These are phyloP conservation scores for Quadriops clusia DNA, from an alignment of 2,888 invertebrate genomes.

Conservation along the genomic window DNA sequence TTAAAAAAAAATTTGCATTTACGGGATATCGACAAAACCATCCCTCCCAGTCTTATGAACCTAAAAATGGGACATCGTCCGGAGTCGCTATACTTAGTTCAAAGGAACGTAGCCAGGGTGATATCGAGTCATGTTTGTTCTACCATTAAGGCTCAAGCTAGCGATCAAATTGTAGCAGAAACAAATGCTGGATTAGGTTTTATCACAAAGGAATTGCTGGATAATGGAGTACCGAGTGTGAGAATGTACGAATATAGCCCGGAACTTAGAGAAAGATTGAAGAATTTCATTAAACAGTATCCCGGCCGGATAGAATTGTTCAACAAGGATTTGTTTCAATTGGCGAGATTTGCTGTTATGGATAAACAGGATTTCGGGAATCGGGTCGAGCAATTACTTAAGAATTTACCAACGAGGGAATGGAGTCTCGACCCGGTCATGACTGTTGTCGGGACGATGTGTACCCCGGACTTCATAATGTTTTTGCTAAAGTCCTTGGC, in stretches of 20 bases:
- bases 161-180: conserved; percentile 43
- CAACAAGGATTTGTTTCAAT: conserved; percentile 45
- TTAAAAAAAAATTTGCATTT: too few relatives aligned
- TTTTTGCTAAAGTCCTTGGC: conserved; percentile 48
- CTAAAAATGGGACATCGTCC: too few relatives aligned
- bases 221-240: conserved; percentile 39
- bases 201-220: conserved; percentile 47
- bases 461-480: conserved; percentile 45
- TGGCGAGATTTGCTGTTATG: conserved; percentile 45
- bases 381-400: conserved; percentile 42
- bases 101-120: conserved; percentile 13
- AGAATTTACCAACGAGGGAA: conserved; percentile 36
- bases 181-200: conserved; percentile 58
- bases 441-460: conserved; percentile 48
- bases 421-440: conserved; percentile 43
- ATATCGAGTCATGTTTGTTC: conserved; percentile 16
- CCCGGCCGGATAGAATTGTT: conserved; percentile 38
- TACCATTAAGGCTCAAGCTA: conserved; percentile 15
- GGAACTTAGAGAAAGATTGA: conserved; percentile 39
- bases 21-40: too few relatives aligned
- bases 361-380: conserved; percentile 47
- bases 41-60: too few relatives aligned
- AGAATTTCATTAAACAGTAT: conserved; percentile 33
- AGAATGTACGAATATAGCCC: conserved; percentile 47
- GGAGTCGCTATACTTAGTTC: conserved; percentile 18